Percentiles rank a stretch among this genome's conserved stretches.
Evolutionary conservation across 2,113 vertebrate genomes (phyloP).

Genomic region (Mastomys natalensis): DNA sequence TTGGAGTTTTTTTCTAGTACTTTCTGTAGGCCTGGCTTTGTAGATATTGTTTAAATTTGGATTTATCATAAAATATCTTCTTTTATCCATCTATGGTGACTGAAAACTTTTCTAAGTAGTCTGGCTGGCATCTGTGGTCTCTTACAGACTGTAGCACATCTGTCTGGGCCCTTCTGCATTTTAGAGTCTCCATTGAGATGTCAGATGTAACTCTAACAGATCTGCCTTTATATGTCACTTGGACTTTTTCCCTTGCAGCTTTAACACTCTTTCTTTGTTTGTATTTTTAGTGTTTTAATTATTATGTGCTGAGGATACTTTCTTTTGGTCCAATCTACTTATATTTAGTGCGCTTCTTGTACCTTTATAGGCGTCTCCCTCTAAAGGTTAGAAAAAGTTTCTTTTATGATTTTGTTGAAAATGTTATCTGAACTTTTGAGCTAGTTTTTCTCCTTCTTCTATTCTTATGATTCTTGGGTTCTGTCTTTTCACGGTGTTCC

Average conservation of each 20-base stretch:
- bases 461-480: background rate
- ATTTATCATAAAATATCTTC: background rate
- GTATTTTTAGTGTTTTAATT: background rate
- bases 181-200: background rate
- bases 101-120: no score
- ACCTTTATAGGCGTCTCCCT: background rate
- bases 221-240: background rate
- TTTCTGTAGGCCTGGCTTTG: background rate
- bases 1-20: background rate
- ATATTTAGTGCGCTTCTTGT: background rate
- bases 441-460: background rate
- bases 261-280: background rate
- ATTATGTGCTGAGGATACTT: background rate
- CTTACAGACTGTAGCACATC: background rate
- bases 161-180: background rate
- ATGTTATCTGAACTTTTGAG: background rate
- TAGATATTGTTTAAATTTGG: background rate
- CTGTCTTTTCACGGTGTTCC: background rate
- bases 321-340: background rate
- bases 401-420: background rate
- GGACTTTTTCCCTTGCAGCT: background rate
- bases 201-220: background rate
- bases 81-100: background rate
- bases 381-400: background rate
- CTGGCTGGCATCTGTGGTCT: background rate